phyloP scores from a whole-genome alignment of 2,113 vertebrate genomes.

The Irena cyanogastra region DNA sequence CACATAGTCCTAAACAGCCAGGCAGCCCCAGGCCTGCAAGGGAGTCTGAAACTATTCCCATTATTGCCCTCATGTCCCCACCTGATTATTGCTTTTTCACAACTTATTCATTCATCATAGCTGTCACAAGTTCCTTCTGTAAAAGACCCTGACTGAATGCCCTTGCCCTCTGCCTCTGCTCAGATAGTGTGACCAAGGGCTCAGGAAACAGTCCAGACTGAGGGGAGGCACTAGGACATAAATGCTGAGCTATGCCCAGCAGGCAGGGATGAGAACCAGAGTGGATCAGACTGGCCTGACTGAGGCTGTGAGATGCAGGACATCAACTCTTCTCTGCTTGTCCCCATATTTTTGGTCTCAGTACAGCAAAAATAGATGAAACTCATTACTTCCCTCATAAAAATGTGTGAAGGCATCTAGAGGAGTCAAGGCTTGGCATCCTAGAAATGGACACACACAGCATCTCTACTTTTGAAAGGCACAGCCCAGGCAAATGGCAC shows the following conservation, averaged over 20 bases:
- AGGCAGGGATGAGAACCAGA: neutral
- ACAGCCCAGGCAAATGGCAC: neutral
- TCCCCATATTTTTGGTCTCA: neutral
- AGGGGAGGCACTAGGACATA: neutral
- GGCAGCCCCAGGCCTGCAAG: neutral
- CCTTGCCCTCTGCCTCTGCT: neutral
- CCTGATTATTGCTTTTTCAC: neutral
- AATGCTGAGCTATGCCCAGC: neutral
- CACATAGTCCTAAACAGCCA: neutral
- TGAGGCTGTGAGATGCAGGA: neutral
- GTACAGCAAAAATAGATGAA: neutral
- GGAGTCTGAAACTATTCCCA: neutral
- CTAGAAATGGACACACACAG: neutral
- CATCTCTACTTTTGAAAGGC: neutral
- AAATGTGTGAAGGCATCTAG: neutral
- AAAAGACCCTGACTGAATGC: neutral
- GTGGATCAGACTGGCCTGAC: neutral
- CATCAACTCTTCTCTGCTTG: neutral
- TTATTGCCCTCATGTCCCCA: neutral
- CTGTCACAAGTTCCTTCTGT: neutral
- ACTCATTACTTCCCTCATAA: neutral
- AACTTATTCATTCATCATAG: neutral
- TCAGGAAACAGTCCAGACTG: neutral
- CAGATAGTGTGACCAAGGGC: neutral
- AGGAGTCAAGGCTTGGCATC: neutral